These are phyloP conservation scores for Ostrea denselamellosa DNA, from an alignment of 1,140 invertebrate genomes.

Conservation along the genomic window DNA sequence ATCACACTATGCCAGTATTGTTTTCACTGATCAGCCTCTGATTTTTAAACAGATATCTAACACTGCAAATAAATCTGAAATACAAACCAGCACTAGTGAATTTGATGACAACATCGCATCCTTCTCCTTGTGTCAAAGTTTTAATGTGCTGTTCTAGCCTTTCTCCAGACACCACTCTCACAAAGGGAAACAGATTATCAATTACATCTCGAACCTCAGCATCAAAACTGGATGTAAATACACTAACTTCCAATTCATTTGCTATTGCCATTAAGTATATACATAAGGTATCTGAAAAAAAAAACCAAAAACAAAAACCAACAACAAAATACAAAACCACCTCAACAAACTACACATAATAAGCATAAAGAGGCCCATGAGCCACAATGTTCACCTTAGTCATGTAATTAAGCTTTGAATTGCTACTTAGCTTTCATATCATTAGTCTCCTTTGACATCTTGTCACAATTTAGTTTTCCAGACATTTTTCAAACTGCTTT, in stretches of 20 bases:
- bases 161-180: slow-evolving; percentile 48
- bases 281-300: slow-evolving; percentile 55
- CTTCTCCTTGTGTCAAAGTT: slow-evolving; percentile 55
- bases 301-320: neutral
- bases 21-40: no score
- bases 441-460: no score
- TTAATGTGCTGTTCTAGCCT: slow-evolving; percentile 48
- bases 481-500: no score
- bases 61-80: neutral
- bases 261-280: slow-evolving; percentile 60
- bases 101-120: slow-evolving; percentile 59
- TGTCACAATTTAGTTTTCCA: neutral
- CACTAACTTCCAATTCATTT: slow-evolving; percentile 43
- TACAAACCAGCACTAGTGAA: slow-evolving; percentile 53
- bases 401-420: no score
- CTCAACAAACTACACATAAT: no score
- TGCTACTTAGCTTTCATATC: no score
- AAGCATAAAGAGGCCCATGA: no score
- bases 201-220: slow-evolving; percentile 54
- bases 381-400: no score
- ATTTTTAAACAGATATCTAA: no score
- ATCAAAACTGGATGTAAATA: slow-evolving; percentile 59
- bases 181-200: slow-evolving; percentile 50
- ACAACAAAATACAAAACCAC: neutral
- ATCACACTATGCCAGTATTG: no score